A percentile compares a stretch with the other conserved stretches of the same genome.
Evolutionary conservation across 1,140 invertebrate species (phyloP).

Genomic region (Branchinecta lynchi): DNA sequence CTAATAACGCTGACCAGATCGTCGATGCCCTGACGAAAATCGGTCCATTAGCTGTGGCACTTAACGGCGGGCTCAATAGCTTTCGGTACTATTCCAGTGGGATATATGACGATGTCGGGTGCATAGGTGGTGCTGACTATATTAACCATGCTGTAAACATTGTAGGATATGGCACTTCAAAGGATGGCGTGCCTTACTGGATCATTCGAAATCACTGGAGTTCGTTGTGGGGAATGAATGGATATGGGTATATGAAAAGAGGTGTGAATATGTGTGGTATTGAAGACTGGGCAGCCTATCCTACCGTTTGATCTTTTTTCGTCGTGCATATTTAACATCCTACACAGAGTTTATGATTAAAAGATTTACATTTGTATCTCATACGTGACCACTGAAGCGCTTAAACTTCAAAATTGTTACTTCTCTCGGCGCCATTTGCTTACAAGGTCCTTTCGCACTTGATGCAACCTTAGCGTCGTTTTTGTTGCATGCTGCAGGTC

Average conservation of each 20-base stretch:
- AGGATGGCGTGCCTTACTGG: conserved; percentile 31
- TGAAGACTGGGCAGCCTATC: conserved; percentile 28
- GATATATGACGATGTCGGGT: conserved; percentile 26
- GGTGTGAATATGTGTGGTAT: conserved; percentile 35
- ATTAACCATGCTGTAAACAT: conserved; percentile 35
- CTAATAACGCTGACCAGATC: conserved; percentile 21
- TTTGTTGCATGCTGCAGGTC: no score
- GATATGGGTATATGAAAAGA: conserved; percentile 32
- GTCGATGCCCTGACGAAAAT: conserved; percentile 30
- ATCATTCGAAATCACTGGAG: conserved; percentile 36
- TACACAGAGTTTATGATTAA: no score
- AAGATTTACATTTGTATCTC: no score
- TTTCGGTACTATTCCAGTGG: conserved; percentile 28
- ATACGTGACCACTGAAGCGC: no score
- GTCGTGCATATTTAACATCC: no score
- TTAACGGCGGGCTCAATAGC: conserved; percentile 31
- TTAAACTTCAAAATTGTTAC: no score
- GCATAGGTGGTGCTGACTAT: conserved; percentile 15
- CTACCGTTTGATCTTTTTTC: conserved; percentile 11
- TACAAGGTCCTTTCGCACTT: no score
- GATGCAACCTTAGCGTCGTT: no score
- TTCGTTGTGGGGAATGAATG: conserved; percentile 30
- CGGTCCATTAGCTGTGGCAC: conserved; percentile 34
- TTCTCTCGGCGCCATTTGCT: no score
- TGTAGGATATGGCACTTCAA: conserved; percentile 34